These are phyloP conservation scores for Thomomys bottae DNA, from an alignment of 2,113 vertebrate genomes.

Conservation along the genomic window DNA sequence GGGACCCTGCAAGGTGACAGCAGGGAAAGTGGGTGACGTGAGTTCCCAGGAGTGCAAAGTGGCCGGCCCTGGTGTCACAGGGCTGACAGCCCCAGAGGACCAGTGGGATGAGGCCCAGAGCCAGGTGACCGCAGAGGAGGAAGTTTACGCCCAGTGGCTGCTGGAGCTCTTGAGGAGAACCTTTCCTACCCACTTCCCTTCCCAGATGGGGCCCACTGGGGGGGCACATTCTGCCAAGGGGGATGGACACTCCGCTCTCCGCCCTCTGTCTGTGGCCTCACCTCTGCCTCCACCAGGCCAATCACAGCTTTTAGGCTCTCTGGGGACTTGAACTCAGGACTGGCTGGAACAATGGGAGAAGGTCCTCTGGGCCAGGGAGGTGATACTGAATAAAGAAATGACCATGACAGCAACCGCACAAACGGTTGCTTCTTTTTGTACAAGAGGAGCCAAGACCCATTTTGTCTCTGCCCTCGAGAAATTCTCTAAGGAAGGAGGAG, in stretches of 20 bases:
- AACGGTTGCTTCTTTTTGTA: background rate
- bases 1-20: background rate
- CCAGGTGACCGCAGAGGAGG: background rate
- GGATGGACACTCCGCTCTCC: background rate
- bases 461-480: too few relatives aligned
- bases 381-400: background rate
- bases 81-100: background rate
- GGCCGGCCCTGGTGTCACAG: background rate
- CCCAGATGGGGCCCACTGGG: too few relatives aligned
- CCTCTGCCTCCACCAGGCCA: background rate
- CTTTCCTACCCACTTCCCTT: background rate
- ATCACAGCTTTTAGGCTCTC: background rate
- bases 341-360: background rate
- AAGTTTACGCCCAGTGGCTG: background rate
- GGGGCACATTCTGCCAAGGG: too few relatives aligned
- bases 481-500: background rate
- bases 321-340: background rate
- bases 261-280: too few relatives aligned
- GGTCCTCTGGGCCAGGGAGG: background rate
- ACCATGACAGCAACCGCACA: background rate
- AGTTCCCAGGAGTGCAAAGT: background rate
- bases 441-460: too few relatives aligned
- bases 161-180: background rate
- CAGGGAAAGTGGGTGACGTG: background rate
- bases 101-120: background rate